A percentile compares a stretch with the other conserved stretches of the same genome.
Evolutionary conservation across 92 coral and sea anemone species (phyloP).

Genomic region (Siderastrea radians): DNA sequence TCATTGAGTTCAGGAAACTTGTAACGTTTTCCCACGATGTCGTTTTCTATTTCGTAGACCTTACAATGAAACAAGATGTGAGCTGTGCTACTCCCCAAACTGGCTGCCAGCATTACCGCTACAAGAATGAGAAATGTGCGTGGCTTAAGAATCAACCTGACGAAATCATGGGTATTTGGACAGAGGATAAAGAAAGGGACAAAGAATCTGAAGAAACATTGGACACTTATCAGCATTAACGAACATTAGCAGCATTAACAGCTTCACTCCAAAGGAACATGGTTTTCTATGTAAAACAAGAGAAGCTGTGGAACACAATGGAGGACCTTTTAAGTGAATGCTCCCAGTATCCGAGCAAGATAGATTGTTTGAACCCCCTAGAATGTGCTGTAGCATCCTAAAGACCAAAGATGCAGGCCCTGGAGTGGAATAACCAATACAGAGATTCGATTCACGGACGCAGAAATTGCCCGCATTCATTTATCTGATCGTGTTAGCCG

Average conservation of each 20-base stretch:
- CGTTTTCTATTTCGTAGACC: no score
- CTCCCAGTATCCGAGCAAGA: neutral
- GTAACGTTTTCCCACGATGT: no score
- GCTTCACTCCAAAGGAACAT: constrained; percentile 36
- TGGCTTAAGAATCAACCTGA: constrained; percentile 62
- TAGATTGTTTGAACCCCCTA: constrained; percentile 26
- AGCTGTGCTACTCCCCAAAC: constrained; percentile 49
- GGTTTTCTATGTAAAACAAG: no score
- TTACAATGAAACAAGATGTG: constrained; percentile 49
- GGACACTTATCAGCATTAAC: constrained; percentile 25
- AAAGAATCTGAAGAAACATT: constrained; percentile 44
- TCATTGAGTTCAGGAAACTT: no score
- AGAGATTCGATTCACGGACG: constrained; percentile 48
- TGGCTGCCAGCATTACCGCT: constrained; percentile 55
- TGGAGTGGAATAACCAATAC: constrained; percentile 24
- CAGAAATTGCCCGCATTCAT: no score
- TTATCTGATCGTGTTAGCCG: no score
- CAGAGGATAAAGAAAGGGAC: neutral
- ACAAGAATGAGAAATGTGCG: constrained; percentile 50
- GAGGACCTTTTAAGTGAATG: no score
- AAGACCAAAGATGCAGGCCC: no score
- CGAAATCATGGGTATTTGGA: neutral
- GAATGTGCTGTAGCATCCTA: no score
- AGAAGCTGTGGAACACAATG: no score
- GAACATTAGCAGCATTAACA: constrained; percentile 30